Evolutionary conservation across 2,113 vertebrate species (phyloP), one percentile per base, ranked within the genome.

Genomic region (Arvicanthis niloticus): DNA sequence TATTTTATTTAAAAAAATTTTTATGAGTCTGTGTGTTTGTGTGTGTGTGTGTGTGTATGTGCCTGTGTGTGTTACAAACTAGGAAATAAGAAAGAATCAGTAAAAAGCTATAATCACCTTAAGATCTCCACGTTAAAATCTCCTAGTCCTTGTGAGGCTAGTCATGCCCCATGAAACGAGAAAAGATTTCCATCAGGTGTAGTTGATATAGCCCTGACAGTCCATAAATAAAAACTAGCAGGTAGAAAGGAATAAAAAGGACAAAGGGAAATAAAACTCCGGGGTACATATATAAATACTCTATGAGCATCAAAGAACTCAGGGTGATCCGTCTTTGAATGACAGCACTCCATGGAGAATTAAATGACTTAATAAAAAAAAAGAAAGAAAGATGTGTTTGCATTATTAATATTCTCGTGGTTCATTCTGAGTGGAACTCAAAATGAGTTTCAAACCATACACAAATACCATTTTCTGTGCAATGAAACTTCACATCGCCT

Each of bases 381-480:
- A 86, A 34, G 7, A 92, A 26, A 16, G 22, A 21, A 42, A 78
- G 26, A 45, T 11, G 56, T 70, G 48, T 58, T 73, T 80, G 0
- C 9, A 67, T 91, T 93, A 91, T 91, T 91, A 91, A 81, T 40
- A 86, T 62, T 34, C n/a, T 65, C 51, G 40, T 58, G 72, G 42
- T 68, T 93, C 76, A 75, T 45, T 21, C 58, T 81, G 45, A 94
- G 17, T 75, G 31, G 26, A 60, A 26, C 26, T 60, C 37, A 17
- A 17, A 40, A 78, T 73, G 31, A 73, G 26, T 12, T 40, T 91
- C 22, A 62, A 37, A 65, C 7, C 16, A 45, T 72, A 3, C 31
- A 42, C 53, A 93, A 78, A 65, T 56, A 4, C 42, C n/a, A 21
- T 34, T 62, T 86, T 78, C 12, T 22, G 26, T 5, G 31, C 5